Base-by-base conservation (phyloP, 2,888 invertebrate genomes). In the Agonopterix subpropinquella region DNA sequence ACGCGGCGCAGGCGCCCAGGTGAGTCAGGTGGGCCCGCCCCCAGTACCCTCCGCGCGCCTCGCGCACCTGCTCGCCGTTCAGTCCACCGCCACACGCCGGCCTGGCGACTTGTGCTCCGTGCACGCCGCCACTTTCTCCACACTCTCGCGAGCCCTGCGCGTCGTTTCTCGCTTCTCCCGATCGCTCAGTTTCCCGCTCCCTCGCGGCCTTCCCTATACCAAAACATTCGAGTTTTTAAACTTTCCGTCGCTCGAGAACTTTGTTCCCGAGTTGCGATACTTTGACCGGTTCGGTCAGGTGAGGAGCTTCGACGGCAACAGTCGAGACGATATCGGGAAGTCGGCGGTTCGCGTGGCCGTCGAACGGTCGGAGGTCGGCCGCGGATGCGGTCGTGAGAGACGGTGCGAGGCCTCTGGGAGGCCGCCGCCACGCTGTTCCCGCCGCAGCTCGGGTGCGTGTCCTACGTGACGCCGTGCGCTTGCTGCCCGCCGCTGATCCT, bases 401-500 rank as follows among this genome's bases (percentile, higher is more conserved):
- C 78, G 79, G 80, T 77, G 73, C 76, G 71, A 82, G 88, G 88
- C 87, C 87, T 87, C 88, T 59, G 69, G 78, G 87, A 87, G 88
- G 87, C 86, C 87, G 87, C 86, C 87, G 85, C 73, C 88, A 87
- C 87, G 86, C 87, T 88, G 88, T 88, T 88, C 84, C 83, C 87
- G 80, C 87, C 87, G 88, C 88, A 86, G 88, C 83, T 86, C 64
- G 86, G 85, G 82, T 87, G 88, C 80, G 89, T 86, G 81, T 80
- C 87, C 78, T 86, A 88, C 84, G 88, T 83, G 79, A 81, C 82
- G 80, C 83, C 81, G 78, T 87, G 87, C 81, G 78, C 80, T 73
- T 88, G 87, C 78, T 87, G 86, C 76, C 82, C 80, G 71, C 82
- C 81, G 71, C 76, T 84, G 73, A 67, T 75, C 79, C 80, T 86